A percentile compares a stretch with the other conserved stretches of the same genome.
Evolutionary conservation across 2,888 invertebrate genomes (phyloP).

Genomic region (Xestobium rufovillosum): DNA sequence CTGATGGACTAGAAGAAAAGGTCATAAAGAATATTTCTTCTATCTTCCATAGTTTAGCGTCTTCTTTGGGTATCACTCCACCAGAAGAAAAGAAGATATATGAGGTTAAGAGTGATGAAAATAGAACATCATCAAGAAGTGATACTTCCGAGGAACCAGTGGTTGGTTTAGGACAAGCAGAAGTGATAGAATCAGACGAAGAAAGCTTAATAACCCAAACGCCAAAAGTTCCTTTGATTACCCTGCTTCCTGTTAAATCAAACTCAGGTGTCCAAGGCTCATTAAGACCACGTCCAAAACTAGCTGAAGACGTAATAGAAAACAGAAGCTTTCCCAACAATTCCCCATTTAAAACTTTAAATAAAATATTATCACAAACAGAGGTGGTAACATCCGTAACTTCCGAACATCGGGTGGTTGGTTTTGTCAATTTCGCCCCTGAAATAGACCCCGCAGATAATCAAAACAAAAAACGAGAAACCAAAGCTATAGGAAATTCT

Average conservation of each 20-base stretch:
- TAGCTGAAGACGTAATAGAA: constrained; percentile 35
- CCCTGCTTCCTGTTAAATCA: constrained; percentile 69
- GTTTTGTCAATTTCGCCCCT: constrained; percentile 35
- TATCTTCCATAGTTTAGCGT: constrained; percentile 56
- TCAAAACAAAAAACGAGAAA: constrained; percentile 9
- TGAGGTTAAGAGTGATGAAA: neutral
- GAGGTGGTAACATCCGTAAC: constrained; percentile 26
- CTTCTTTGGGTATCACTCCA: constrained; percentile 42
- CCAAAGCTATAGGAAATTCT: constrained; percentile 22
- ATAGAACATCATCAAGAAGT: neutral
- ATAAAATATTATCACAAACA: constrained; percentile 22
- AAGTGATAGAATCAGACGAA: constrained; percentile 38
- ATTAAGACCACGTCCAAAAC: constrained; percentile 56
- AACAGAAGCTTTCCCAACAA: constrained; percentile 34
- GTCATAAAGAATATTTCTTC: constrained; percentile 54
- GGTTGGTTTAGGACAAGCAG: constrained; percentile 38
- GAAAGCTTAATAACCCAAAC: constrained; percentile 34
- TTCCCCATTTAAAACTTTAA: no score
- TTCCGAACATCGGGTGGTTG: constrained; percentile 23
- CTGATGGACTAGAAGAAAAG: no score
- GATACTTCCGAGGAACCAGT: constrained; percentile 18
- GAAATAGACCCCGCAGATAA: no score
- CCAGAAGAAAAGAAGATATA: constrained; percentile 6
- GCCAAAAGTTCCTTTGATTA: constrained; percentile 48
- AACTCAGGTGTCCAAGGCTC: constrained; percentile 70